Evolutionary conservation across 2,888 invertebrate species (phyloP), one percentile per base, ranked within the genome.

Genomic region (Emmelina monodactyla): DNA sequence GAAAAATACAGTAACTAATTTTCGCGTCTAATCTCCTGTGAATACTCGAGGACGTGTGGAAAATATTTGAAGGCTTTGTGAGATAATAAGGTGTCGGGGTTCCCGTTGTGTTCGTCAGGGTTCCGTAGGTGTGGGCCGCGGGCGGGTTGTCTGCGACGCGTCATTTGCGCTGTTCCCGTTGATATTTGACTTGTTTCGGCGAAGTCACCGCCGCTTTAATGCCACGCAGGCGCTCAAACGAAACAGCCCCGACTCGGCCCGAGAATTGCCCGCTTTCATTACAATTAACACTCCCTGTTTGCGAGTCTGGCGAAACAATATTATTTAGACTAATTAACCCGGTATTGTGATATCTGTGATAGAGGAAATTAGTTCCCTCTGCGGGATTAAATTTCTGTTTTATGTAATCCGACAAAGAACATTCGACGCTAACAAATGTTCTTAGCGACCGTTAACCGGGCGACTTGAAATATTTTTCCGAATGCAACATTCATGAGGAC

Each of bases 41-140:
- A 62, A 73, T 76, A 71, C 61, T 60, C 60, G 68, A 56, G 70
- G 62, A 79, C 79, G 79, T 76, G 79, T 75, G 66, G 70, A 75
- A 76, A 78, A 78, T 79, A 76, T 70, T 60, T 55, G 65, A n/a
- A 68, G 63, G 61, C 59, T 62, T 62, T 59, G 62, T 61, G 61
- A 72, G 72, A 76, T 76, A 78, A 78, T 76, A 76, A 76, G 66
- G 68, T 78, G 78, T 75, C 78, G 69, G 70, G 71, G 71, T 67
- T 62, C 57, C 61, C 60, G 66, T 62, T 62, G 57, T 55, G 58
- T 55, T 64, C 66, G 70, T 73, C 73, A 73, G n/a, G 25, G n/a
- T 4, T 7, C n/a, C n/a, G 9, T 7, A 7, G n/a, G 4, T 25
- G 3, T 4, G 4, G 4, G n/a, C 3, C 25, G 25, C 4, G n/a